phyloP scores from a whole-genome alignment of 1,140 invertebrate species.

The Archivesica marissinica region DNA sequence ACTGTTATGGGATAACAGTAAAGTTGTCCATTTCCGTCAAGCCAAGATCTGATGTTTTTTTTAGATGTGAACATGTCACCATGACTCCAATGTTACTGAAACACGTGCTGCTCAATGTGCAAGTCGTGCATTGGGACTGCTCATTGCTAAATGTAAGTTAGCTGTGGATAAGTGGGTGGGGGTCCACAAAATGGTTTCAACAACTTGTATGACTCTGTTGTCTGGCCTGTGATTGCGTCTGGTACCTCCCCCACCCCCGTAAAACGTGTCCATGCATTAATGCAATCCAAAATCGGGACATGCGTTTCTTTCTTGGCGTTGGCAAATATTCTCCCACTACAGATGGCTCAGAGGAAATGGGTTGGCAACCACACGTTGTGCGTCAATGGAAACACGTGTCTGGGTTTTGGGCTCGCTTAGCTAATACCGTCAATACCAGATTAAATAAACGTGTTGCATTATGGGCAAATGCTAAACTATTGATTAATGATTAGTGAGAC shows the following conservation, averaged over 20 bases:
- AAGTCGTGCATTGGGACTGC: conserved; percentile 34
- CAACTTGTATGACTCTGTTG: conserved; percentile 44
- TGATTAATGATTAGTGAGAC: too few species aligned
- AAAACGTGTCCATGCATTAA: conserved; percentile 24
- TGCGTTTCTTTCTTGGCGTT: conserved; percentile 36
- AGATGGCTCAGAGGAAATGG: conserved; percentile 35
- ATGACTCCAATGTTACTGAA: conserved; percentile 28
- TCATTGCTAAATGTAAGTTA: conserved; percentile 38
- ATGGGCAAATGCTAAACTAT: too few species aligned
- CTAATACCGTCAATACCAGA: background rate
- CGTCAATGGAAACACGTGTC: conserved; percentile 32
- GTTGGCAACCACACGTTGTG: background rate
- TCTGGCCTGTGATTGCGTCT: conserved; percentile 30
- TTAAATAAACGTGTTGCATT: conserved; percentile 30
- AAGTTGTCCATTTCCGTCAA: too few species aligned
- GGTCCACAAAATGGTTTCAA: conserved; percentile 20
- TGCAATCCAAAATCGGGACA: conserved; percentile 31
- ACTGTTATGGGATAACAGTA: too few species aligned
- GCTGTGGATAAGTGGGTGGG: too few species aligned
- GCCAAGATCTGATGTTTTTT: too few species aligned
- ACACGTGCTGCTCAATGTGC: conserved; percentile 29
- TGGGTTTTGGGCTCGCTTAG: background rate
- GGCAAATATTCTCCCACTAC: conserved; percentile 46
- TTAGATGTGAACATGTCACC: too few species aligned
- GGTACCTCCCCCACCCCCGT: background rate